Conservation (phyloP, 92 coral and sea anemone species). For the Epizoanthus illoricatus region DNA sequence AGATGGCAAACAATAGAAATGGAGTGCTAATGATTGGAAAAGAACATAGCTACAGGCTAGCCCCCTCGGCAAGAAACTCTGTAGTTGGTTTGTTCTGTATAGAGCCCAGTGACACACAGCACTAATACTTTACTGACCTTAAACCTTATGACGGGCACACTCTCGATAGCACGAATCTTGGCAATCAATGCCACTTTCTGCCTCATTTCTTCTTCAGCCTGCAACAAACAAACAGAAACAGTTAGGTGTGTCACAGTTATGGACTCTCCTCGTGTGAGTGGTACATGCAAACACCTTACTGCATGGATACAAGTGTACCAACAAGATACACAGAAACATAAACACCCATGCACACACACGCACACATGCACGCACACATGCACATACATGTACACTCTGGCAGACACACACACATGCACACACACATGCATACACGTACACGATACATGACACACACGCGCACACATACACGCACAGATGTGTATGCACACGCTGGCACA, state of each 20-base stretch:
- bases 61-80: too few species aligned
- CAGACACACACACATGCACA: too few species aligned
- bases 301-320: not conserved
- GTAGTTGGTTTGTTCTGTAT: too few species aligned
- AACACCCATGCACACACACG: not conserved
- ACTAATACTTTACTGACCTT: constrained; percentile 57
- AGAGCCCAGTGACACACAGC: not conserved
- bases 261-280: not conserved
- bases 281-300: too few species aligned
- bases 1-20: too few species aligned
- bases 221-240: not conserved
- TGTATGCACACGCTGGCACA: too few species aligned
- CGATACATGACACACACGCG: too few species aligned
- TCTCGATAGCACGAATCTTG: constrained; percentile 97
- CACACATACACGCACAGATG: too few species aligned
- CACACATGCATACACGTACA: too few species aligned
- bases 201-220: constrained; percentile 99
- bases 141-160: constrained; percentile 96
- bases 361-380: not conserved
- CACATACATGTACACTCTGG: too few species aligned
- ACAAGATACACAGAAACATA: not conserved
- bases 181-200: constrained; percentile 92
- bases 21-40: too few species aligned
- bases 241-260: not conserved
- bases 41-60: too few species aligned